Base-by-base conservation (phyloP, 37 sponge, comb jelly and placozoan genomes). In the Halichondria panicea region DNA sequence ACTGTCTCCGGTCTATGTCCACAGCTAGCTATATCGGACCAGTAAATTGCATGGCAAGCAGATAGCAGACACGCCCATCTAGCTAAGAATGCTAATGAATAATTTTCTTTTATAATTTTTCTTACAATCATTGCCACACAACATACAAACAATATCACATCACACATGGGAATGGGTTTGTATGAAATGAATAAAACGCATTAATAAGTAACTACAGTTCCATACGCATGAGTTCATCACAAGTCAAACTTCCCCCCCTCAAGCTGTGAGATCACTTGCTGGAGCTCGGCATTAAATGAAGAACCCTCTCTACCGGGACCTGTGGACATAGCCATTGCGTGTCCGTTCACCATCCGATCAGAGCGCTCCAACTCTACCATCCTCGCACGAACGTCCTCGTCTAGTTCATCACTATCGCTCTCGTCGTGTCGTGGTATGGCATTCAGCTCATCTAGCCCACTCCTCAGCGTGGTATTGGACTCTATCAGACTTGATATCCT, bases 181-280 rank as follows among this genome's bases (percentile, higher is more conserved):
- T n/a, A n/a, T n/a, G n/a, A n/a, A n/a, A n/a, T n/a, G n/a, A 48
- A 48, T 48, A 48, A 48, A 48, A 48, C 15, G 52, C 52, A 48
- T 15, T 48, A 15, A 48, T 48, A 48, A 18, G 52, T 18, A 18
- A 18, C 11, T 48, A 18, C 15, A 18, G 13, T 18, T 24, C 60
- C 12, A 21, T 66, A 48, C 36, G 15, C 30, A 25, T 52, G 39
- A 19, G 2, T 35, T 7, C 4, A 27, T n/a, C 25, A 75, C 9
- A 50, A 12, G 4, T 75, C 84, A 83, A 83, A 83, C 37, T 75
- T 83, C 19, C 84, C 84, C 61, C 70, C 70, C 52, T 67, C 84
- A 55, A 83, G 77, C 21, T 57, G 68, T 22, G 84, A 60, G 39
- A 83, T 83, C 7, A 76, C 59, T 25, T 54, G 67, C 44, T 62